Percentiles rank a stretch among this genome's conserved stretches.
Conservation (phyloP, 2,888 invertebrate species). For the Caenorhabditis japonica region DNA sequence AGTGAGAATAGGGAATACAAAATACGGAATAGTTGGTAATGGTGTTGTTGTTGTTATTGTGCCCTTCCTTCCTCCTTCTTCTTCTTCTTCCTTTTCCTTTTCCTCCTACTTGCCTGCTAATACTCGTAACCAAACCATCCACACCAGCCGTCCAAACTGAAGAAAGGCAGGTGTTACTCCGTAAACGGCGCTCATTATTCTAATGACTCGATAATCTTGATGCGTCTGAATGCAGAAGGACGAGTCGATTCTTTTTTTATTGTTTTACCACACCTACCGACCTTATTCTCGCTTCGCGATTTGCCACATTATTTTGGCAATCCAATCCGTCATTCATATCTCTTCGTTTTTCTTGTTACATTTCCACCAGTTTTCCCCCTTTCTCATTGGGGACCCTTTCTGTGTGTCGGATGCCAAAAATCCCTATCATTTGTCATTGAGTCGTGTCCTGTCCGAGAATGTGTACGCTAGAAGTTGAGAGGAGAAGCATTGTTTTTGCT, state of each 20-base stretch:
- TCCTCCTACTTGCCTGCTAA: constrained; percentile 4
- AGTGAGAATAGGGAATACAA: constrained; percentile 27
- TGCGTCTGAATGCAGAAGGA: not conserved
- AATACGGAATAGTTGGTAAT: constrained; percentile 44
- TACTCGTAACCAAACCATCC: too few species aligned
- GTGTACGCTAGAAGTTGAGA: constrained; percentile 30
- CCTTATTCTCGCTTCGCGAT: constrained; percentile 7
- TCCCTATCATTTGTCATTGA: constrained; percentile 55
- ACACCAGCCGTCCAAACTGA: constrained; percentile 5
- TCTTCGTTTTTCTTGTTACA: constrained; percentile 7
- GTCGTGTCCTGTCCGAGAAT: constrained; percentile 43
- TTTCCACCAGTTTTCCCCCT: not conserved
- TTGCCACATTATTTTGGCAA: constrained; percentile 44
- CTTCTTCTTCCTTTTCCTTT: constrained; percentile 18
- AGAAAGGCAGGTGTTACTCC: constrained; percentile 30
- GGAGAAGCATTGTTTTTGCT: constrained; percentile 28
- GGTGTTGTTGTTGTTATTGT: constrained; percentile 34
- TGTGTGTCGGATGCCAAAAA: constrained; percentile 28
- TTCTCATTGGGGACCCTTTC: not conserved
- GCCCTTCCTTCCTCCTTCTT: constrained; percentile 24
- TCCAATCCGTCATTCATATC: constrained; percentile 39
- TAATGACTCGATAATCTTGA: constrained; percentile 30
- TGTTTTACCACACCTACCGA: too few species aligned
- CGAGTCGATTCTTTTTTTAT: too few species aligned
- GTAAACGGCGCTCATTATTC: constrained; percentile 26